These are phyloP conservation scores for Hippocampus zosterae DNA, from an alignment of 2,113 vertebrate species.

Conservation along the genomic window DNA sequence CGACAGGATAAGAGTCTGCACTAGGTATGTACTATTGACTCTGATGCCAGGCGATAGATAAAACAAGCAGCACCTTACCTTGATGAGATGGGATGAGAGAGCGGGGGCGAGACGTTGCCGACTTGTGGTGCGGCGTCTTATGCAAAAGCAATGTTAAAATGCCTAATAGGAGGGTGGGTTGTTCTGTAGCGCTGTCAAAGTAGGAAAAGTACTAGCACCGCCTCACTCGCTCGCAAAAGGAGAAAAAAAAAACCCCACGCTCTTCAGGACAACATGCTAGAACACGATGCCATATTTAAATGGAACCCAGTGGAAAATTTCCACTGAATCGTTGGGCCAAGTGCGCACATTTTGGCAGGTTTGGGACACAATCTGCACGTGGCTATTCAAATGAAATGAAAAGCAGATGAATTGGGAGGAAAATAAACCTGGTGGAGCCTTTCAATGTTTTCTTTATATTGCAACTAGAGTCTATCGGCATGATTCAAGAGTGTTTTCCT, in stretches of 20 bases:
- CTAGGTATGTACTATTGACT: neutral
- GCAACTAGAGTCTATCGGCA: neutral
- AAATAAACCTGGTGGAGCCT: neutral
- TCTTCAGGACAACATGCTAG: slow-evolving; percentile 18
- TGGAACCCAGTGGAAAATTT: slow-evolving; percentile 20
- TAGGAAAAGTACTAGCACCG: slow-evolving; percentile 55
- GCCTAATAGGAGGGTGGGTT: neutral
- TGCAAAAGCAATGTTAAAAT: slow-evolving; percentile 15
- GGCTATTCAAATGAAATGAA: neutral
- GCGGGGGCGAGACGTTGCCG: neutral
- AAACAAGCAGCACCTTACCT: slow-evolving; percentile 26
- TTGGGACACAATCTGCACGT: neutral
- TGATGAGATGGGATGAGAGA: neutral
- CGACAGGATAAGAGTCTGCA: neutral
- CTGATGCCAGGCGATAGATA: neutral
- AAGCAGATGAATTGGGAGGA: neutral
- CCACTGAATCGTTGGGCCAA: neutral
- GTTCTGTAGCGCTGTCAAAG: slow-evolving; percentile 16
- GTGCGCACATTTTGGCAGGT: neutral
- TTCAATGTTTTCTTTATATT: neutral
- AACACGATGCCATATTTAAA: slow-evolving; percentile 17
- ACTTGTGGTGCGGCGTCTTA: neutral
- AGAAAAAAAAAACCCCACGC: neutral
- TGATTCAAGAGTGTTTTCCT: neutral
- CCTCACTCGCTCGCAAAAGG: slow-evolving; percentile 19